Evolutionary conservation across 2,797 vertebrate species (phyloP).

Genomic region (Anomalospiza imberbis): DNA sequence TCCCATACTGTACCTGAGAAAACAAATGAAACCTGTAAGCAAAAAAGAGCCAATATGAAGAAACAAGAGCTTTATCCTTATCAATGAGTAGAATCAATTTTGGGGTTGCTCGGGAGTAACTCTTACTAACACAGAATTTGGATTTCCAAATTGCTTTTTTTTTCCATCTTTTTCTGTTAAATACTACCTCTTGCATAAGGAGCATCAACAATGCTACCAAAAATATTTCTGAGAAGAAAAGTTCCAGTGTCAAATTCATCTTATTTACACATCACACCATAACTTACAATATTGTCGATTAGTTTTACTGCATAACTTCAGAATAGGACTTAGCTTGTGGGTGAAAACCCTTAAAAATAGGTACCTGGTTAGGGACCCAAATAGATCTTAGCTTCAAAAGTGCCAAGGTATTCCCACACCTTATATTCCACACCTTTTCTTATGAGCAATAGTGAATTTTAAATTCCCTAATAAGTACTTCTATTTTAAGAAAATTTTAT

Average conservation of each 20-base stretch:
- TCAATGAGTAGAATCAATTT: background rate
- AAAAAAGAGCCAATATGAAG: background rate
- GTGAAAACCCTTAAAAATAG: background rate
- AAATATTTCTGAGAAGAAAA: background rate
- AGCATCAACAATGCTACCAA: background rate
- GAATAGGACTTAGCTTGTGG: background rate
- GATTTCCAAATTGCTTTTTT: background rate
- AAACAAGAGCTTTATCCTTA: background rate
- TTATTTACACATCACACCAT: background rate
- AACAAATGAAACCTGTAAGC: background rate
- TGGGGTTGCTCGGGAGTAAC: background rate
- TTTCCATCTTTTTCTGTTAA: background rate
- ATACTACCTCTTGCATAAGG: background rate
- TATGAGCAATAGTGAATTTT: background rate
- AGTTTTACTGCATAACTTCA: background rate
- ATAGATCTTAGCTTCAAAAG: background rate
- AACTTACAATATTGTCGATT: background rate
- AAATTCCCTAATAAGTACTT: background rate
- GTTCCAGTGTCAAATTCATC: background rate
- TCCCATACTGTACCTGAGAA: background rate
- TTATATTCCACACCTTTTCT: background rate
- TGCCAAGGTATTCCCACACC: background rate
- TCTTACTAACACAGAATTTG: background rate
- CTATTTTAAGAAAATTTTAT: background rate
- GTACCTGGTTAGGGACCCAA: background rate